Percentiles rank a stretch among this genome's conserved stretches.
These are phyloP conservation scores for Nomada flava DNA, from an alignment of 2,888 invertebrate species.

Conservation along the genomic window DNA sequence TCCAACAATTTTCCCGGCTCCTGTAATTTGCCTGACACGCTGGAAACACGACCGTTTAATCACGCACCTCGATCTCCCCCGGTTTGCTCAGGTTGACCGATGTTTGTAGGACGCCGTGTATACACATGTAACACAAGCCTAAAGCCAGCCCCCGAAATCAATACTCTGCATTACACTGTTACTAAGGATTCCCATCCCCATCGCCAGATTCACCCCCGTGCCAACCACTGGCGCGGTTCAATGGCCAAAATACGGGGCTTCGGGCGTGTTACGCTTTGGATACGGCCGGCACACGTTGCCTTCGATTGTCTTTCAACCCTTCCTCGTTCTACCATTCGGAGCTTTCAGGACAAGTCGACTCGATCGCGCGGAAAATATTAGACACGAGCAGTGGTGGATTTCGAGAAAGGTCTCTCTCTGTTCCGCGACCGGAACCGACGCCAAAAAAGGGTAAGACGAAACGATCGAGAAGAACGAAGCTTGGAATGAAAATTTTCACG, in stretches of 20 bases:
- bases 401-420: not conserved
- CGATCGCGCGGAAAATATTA: slow-evolving; percentile 20
- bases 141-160: slow-evolving; percentile 78
- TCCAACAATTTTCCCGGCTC: not conserved
- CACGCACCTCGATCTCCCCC: slow-evolving; percentile 35
- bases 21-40: slow-evolving; percentile 31
- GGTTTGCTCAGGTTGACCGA: slow-evolving; percentile 55
- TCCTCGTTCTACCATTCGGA: not conserved
- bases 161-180: slow-evolving; percentile 78
- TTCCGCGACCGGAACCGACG: not conserved
- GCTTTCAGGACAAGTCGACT: slow-evolving; percentile 9
- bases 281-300: not conserved
- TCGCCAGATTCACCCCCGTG: slow-evolving; percentile 67
- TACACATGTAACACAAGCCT: slow-evolving; percentile 72
- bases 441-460: too few relatives aligned
- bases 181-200: slow-evolving; percentile 75
- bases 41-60: slow-evolving; percentile 42
- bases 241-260: slow-evolving; percentile 54
- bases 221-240: slow-evolving; percentile 49
- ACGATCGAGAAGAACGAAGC: too few relatives aligned
- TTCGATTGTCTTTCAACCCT: slow-evolving; percentile 5
- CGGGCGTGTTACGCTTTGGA: slow-evolving; percentile 14
- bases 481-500: too few relatives aligned
- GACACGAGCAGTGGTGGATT: not conserved
- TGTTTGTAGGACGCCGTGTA: slow-evolving; percentile 76